Base-by-base conservation (phyloP, 2,888 invertebrate genomes). In the Aspidapion aeneum region DNA sequence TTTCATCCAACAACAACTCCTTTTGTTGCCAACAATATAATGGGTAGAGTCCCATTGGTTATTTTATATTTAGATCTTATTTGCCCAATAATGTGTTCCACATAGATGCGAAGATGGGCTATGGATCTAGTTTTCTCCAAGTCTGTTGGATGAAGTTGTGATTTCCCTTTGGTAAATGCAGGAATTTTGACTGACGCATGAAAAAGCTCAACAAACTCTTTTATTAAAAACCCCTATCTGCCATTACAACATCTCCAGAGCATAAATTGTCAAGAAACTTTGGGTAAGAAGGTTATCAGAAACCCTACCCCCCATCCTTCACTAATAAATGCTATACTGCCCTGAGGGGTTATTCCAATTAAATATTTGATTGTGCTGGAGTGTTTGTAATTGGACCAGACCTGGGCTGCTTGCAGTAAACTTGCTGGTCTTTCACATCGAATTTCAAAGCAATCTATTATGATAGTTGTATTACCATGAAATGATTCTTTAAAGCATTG, bases 111-210 rank as follows among this genome's bases (percentile, higher is more conserved):
- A 9, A 70, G 69, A 64, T 67, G 57, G 9, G 70, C 70, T 21
- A 69, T 65, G 18, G 35, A 18, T 57, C 68, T 57, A 2, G 71
- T 69, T 20, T 57, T 52, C 59, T 70, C 71, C 19, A 70, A 12
- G 35, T 68, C 69, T 16, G 64, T 16, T 12, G 62, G 66, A 61
- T 69, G 65, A 54, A 71, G 56, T 50, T 71, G 70, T 48, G 35
- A 59, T 63, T 69, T 66, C n/a, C 66, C 70, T 58, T 64, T 69
- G 1, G 68, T 69, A 62, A 70, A 70, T 1, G 68, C 68, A 18
- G 68, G 68, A 9, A 67, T 66, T 49, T 56, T 21, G 18, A 68
- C 61, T 54, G 64, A 55, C 2, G 64, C 71, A 16, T 62, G 21
- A 20, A 65, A 61, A 21, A 69, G 22, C 49, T 54, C 57, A 21